These are phyloP conservation scores for Aldabrachelys gigantea DNA, from an alignment of 2,113 vertebrate genomes.

Conservation along the genomic window DNA sequence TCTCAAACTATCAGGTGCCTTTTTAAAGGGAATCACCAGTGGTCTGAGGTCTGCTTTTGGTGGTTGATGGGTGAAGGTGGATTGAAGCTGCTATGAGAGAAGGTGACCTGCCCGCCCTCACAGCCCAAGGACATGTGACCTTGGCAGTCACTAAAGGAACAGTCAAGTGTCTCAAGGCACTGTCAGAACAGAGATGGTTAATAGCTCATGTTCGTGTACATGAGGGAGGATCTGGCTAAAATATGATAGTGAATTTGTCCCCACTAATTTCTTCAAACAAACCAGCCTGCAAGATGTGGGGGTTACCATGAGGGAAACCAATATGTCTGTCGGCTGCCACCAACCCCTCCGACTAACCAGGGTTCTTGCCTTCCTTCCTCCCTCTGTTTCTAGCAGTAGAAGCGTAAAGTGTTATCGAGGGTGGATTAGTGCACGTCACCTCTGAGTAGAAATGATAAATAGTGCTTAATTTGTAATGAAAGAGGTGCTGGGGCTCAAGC, in stretches of 20 bases:
- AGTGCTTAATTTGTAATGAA: too few relatives aligned
- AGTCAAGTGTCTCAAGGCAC: neutral
- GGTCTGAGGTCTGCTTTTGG: neutral
- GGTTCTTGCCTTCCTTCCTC: neutral
- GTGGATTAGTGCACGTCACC: neutral
- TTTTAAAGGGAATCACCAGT: neutral
- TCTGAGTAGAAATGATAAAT: neutral
- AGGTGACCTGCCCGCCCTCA: constrained; percentile 9
- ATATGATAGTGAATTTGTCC: neutral
- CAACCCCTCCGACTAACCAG: neutral
- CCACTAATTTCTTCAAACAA: constrained; percentile 9
- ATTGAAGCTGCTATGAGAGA: neutral
- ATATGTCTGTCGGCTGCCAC: neutral
- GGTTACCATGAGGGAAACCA: neutral
- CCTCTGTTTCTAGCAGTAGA: neutral
- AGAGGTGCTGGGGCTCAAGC: too few relatives aligned
- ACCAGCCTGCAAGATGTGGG: neutral
- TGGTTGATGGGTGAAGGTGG: neutral
- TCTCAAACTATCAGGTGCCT: neutral
- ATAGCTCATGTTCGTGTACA: neutral
- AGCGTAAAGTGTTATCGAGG: neutral
- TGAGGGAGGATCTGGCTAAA: neutral
- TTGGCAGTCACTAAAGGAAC: neutral
- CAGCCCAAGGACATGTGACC: neutral
- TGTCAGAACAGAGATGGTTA: neutral